Evolutionary conservation across 2,797 vertebrate species (phyloP), one percentile per base, ranked within the genome.

Genomic region (Aulostomus chinensis): DNA sequence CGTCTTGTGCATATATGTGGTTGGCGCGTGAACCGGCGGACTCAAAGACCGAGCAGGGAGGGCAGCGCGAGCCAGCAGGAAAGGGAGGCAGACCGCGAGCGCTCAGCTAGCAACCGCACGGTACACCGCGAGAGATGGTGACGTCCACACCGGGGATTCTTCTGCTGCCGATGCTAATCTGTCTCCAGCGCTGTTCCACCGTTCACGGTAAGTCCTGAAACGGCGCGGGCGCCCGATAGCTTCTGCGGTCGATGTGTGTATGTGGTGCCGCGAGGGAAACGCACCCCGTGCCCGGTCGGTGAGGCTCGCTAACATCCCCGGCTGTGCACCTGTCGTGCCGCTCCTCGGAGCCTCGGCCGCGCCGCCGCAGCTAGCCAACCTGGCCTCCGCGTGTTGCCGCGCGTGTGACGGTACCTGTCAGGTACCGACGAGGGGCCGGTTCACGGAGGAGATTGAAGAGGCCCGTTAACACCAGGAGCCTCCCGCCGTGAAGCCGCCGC

Each of bases 171-270:
- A 3, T 78, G 59, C 58, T 86, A 13, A 15, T 76, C n/a, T 71
- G 67, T 61, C 71, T 86, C 50, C 80, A 61, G 31, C 68, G 35
- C 50, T 31, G 48, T 58, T 0, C 42, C 4, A 1, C 40, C 52
- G 74, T 72, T 18, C 60, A 59, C 52, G 80, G 84, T 86, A 39
- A 83, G 81, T 60, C 29, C 22, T 30, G n/a, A n/a, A n/a, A n/a
- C n/a, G 5, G 13, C 12, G 0, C 12, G 5, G 22, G 4, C 8
- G 4, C 22, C 22, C 22, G 4, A 4, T 8, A 4, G 4, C 22
- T 8, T 24, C 22, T 8, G 22, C 5, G 21, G 7, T 34, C 13
- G 9, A 5, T 31, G 6, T 28, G 1, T 18, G 6, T 13, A 0
- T 25, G 1, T n/a, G 3, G 2, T 1, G 12, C 13, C 13, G n/a